Percentiles rank a stretch among this genome's conserved stretches.
Conservation (phyloP, 1,140 invertebrate species). For the Diorhabda carinulata region DNA sequence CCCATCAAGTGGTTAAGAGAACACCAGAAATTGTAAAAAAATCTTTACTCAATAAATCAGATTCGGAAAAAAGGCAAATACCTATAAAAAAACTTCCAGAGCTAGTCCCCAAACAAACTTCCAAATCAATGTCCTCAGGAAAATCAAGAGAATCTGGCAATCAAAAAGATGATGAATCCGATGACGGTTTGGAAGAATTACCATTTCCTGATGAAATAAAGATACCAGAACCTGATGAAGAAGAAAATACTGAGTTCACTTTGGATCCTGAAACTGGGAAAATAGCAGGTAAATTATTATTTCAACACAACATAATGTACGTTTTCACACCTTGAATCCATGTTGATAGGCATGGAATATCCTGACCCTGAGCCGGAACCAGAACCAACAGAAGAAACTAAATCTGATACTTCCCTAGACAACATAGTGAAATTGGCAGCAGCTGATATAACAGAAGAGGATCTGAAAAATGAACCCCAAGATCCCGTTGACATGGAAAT, state of each 20-base stretch:
- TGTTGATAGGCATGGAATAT: slow-evolving; percentile 49
- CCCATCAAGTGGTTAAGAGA: not conserved
- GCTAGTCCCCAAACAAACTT: slow-evolving; percentile 4
- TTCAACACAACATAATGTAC: too few relatives aligned
- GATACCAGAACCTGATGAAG: slow-evolving; percentile 60
- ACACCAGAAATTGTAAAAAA: not conserved
- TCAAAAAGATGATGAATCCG: slow-evolving; percentile 41
- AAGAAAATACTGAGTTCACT: slow-evolving; percentile 59
- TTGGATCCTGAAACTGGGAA: slow-evolving; percentile 61
- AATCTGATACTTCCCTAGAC: slow-evolving; percentile 27
- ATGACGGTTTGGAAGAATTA: slow-evolving; percentile 43
- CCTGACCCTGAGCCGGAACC: slow-evolving; percentile 45
- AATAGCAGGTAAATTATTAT: slow-evolving; percentile 53
- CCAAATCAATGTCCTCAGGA: not conserved
- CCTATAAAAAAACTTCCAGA: slow-evolving; percentile 14
- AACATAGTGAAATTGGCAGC: slow-evolving; percentile 45
- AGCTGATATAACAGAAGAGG: slow-evolving; percentile 42
- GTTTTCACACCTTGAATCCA: too few relatives aligned
- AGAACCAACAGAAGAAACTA: slow-evolving; percentile 34
- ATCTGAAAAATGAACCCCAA: slow-evolving; percentile 33
- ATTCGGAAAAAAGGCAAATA: slow-evolving; percentile 13
- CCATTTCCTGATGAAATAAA: slow-evolving; percentile 56
- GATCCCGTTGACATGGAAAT: slow-evolving; percentile 13
- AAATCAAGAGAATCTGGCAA: slow-evolving; percentile 8
- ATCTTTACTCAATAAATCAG: not conserved